Evolutionary conservation across 1,140 invertebrate genomes (phyloP).

Genomic region (Neodiprion virginianus): DNA sequence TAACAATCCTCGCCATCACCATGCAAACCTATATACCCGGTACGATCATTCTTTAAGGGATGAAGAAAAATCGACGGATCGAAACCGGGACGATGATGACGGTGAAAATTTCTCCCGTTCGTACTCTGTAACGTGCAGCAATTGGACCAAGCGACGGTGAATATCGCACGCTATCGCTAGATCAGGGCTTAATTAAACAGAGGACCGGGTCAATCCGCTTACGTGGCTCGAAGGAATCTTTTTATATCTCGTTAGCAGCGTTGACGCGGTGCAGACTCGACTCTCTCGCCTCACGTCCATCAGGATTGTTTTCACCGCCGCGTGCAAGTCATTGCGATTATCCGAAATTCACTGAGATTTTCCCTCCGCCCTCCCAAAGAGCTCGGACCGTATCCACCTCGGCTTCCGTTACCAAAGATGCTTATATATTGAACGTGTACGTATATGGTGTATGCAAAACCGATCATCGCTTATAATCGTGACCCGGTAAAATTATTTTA

Average conservation of each 20-base stretch:
- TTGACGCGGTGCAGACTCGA: neutral
- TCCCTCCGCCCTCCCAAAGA: too few species aligned
- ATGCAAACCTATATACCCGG: too few species aligned
- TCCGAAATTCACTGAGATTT: neutral
- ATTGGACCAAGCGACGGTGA: neutral
- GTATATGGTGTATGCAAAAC: too few species aligned
- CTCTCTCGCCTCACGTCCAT: neutral
- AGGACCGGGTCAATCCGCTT: neutral
- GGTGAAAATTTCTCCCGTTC: neutral
- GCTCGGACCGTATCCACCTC: too few species aligned
- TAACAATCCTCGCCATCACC: neutral
- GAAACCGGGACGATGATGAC: neutral
- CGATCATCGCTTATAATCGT: too few species aligned
- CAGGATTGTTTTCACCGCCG: neutral
- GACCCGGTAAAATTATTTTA: too few species aligned
- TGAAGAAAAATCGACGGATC: too few species aligned
- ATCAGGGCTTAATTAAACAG: constrained; percentile 2
- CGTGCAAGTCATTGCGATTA: neutral
- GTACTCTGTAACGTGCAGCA: too few species aligned
- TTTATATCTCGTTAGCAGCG: neutral
- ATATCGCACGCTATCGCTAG: neutral
- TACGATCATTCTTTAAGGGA: too few species aligned
- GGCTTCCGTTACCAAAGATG: too few species aligned
- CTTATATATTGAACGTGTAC: too few species aligned
- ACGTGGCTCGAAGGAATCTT: neutral